phyloP scores from a whole-genome alignment of 2,113 vertebrate genomes.

The Callaeas wilsoni region DNA sequence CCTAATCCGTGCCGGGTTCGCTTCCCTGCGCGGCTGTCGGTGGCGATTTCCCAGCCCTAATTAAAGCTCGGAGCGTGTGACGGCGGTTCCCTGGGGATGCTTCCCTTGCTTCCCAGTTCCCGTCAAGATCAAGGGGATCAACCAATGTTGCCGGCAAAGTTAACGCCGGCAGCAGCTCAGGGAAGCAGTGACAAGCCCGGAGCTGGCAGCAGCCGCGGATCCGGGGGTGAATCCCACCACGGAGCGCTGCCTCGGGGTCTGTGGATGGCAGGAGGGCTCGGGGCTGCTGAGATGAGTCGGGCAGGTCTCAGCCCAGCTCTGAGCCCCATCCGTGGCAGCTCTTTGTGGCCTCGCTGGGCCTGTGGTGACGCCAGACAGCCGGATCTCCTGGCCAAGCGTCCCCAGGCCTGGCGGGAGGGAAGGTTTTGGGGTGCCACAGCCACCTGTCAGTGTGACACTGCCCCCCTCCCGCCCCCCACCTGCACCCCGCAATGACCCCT shows the following conservation, averaged over 20 bases:
- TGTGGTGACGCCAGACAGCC: fast-evolving
- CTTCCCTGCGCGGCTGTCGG: background rate
- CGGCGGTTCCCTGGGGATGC: background rate
- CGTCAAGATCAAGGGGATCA: slow-evolving; percentile 4
- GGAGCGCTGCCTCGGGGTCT: background rate
- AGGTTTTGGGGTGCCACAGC: background rate
- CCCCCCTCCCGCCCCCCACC: fast-evolving
- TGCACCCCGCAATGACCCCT: fast-evolving
- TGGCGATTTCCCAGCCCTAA: slow-evolving; percentile 16
- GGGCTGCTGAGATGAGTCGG: fast-evolving
- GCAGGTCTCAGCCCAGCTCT: background rate
- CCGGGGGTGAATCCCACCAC: fast-evolving
- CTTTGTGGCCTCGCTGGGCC: fast-evolving
- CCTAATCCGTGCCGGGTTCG: background rate
- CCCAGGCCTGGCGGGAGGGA: fast-evolving
- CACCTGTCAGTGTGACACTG: fast-evolving
- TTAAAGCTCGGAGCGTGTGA: background rate
- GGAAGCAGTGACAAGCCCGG: background rate
- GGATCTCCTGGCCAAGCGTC: fast-evolving
- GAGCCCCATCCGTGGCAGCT: fast-evolving
- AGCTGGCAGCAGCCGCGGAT: background rate
- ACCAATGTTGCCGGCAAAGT: background rate
- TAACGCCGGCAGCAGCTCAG: background rate
- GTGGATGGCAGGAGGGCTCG: background rate
- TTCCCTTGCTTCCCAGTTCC: background rate